Conservation (phyloP, 2,113 vertebrate species). For the Pedionomus torquatus region DNA sequence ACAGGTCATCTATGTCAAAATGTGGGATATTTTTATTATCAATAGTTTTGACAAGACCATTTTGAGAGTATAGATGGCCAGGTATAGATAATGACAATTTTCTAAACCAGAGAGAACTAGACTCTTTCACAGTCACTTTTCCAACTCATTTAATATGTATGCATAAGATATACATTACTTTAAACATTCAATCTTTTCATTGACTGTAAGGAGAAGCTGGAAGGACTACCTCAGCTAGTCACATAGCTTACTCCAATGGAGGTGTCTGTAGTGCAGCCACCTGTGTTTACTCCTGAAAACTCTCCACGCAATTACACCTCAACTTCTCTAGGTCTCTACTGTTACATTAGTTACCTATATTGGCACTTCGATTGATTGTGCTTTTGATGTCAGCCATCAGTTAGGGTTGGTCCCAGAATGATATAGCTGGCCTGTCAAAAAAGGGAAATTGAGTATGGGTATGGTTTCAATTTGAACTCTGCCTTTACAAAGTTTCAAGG, state of each 20-base stretch:
- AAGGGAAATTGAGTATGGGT: neutral
- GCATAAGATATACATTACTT: neutral
- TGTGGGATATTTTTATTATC: neutral
- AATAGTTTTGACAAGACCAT: neutral
- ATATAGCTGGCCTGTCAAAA: neutral
- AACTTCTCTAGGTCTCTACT: neutral
- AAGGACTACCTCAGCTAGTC: neutral
- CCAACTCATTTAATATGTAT: neutral
- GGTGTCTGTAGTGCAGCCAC: neutral
- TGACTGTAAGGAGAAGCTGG: neutral
- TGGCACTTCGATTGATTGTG: neutral
- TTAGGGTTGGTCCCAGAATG: neutral
- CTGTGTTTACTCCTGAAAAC: neutral
- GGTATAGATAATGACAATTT: no score
- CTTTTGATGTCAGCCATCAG: neutral
- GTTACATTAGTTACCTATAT: neutral
- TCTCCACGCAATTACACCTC: neutral
- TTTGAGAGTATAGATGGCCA: neutral
- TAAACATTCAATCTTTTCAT: neutral
- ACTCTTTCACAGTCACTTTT: neutral
- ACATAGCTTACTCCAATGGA: neutral
- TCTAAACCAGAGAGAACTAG: neutral
- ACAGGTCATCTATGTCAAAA: neutral
- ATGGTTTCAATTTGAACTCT: neutral
- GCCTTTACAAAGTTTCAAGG: neutral